Conservation (phyloP, 2,113 vertebrate genomes). For the Litocranius walleri region DNA sequence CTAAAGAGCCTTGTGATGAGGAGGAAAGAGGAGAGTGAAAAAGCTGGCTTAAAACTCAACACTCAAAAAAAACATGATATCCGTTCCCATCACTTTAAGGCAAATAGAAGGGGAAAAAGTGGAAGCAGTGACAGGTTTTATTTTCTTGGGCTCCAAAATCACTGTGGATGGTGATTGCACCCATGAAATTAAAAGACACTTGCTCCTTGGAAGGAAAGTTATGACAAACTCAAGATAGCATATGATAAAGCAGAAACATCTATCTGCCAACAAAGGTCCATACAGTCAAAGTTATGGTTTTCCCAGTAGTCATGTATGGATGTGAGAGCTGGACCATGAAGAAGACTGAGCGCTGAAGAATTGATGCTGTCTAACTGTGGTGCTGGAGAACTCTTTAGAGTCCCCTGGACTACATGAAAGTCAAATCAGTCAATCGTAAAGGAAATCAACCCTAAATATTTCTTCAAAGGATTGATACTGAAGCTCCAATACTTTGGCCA, state of each 20-base stretch:
- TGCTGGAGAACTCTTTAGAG: not conserved
- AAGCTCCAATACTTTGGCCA: not conserved
- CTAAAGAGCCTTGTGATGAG: not conserved
- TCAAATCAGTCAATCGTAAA: not conserved
- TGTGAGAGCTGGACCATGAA: not conserved
- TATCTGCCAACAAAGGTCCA: not conserved
- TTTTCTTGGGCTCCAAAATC: not conserved
- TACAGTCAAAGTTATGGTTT: not conserved
- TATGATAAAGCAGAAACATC: not conserved
- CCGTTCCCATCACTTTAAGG: not conserved
- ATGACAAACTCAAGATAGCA: not conserved
- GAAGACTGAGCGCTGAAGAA: not conserved
- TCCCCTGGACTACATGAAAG: not conserved
- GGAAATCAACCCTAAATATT: not conserved
- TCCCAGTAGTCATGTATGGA: not conserved
- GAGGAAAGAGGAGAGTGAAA: not conserved
- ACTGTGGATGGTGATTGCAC: not conserved
- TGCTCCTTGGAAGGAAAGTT: not conserved
- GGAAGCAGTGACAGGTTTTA: not conserved
- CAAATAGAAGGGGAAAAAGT: not conserved
- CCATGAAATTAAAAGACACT: not conserved
- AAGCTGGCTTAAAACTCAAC: not conserved
- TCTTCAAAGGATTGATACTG: not conserved
- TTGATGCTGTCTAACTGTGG: not conserved
- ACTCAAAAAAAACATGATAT: not conserved